Evolutionary conservation across 1,140 invertebrate genomes (phyloP).

Genomic region (Pectinophora gossypiella): DNA sequence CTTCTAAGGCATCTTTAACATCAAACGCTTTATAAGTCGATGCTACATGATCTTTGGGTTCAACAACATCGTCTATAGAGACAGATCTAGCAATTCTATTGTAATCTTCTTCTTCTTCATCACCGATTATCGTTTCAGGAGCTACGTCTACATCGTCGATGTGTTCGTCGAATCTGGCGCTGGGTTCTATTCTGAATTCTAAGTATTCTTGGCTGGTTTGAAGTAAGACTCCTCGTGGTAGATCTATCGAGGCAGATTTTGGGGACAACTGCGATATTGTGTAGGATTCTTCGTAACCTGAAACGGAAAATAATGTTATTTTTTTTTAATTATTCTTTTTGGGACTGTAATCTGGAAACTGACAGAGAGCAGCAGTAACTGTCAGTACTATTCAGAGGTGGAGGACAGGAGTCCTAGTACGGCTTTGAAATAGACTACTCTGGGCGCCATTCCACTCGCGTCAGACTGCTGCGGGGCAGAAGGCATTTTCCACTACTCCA

Average conservation of each 20-base stretch:
- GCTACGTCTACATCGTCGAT: slow-evolving; percentile 42
- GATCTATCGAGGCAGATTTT: slow-evolving; percentile 60
- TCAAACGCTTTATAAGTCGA: too few species aligned
- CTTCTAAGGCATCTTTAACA: slow-evolving; percentile 42
- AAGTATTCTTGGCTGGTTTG: slow-evolving; percentile 57
- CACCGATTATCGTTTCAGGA: slow-evolving; percentile 40
- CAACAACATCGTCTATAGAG: too few species aligned
- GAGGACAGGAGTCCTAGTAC: too few species aligned
- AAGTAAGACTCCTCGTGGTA: slow-evolving; percentile 26
- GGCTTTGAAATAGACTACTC: too few species aligned
- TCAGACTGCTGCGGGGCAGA: too few species aligned
- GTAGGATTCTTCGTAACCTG: slow-evolving; percentile 73
- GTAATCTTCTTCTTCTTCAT: slow-evolving; percentile 40
- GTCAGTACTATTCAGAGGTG: too few species aligned
- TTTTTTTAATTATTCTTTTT: too few species aligned
- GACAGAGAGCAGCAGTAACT: too few species aligned
- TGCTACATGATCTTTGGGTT: neutral
- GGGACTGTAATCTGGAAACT: too few species aligned
- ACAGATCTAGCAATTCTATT: slow-evolving; percentile 53
- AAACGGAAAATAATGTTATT: slow-evolving; percentile 41
- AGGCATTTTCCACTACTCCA: too few species aligned
- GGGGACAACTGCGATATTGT: slow-evolving; percentile 77
- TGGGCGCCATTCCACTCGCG: too few species aligned
- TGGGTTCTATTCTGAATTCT: slow-evolving; percentile 66
- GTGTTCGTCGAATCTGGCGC: slow-evolving; percentile 47